Evolutionary conservation across 2,888 invertebrate genomes (phyloP), one percentile per base, ranked within the genome.

Genomic region (Troilus luridus): DNA sequence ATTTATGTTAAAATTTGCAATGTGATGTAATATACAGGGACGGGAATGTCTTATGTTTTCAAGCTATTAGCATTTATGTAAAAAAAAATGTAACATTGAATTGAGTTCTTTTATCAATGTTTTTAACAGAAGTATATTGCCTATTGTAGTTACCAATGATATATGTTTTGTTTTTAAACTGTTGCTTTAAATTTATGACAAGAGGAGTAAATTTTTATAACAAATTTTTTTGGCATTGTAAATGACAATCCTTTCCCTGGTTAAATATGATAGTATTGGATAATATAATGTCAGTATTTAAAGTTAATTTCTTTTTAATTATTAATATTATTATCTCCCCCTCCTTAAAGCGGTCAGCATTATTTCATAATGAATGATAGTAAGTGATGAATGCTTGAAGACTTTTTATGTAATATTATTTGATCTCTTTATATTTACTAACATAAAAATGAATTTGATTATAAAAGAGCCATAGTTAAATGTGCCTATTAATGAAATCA

Each of bases 381-480:
- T 85, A 21, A 54, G 54, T n/a, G 56, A 72, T 90, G 90, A 72
- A 77, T 90, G 90, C n/a, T 90, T 67, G 90, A 90, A 90, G 90
- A 90, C 90, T 90, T 90, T 90, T 90, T 90, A 72, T 67, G 90
- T 90, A 90, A 90, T 77, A 72, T 90, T 90, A 90, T 90, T 85
- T 90, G 90, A 90, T 90, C 90, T 90, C 90, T 90, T 72, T 90
- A 64, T 89, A 90, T 90, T 77, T 90, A 90, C 90, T 90, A 90
- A 90, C 90, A 58, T 90, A 24, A n/a, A 77, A 77, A 90, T 58
- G 90, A 90, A 90, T 19, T 77, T 64, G 90, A 85, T 56, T 85
- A 85, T 56, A 56, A 85, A 56, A 56, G 85, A 85, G 56, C 85
- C 85, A 85, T 85, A n/a, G n/a, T 85, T 85, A 85, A 85, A 56